phyloP scores from a whole-genome alignment of 2,113 vertebrate species.

The Muntiacus reevesi region DNA sequence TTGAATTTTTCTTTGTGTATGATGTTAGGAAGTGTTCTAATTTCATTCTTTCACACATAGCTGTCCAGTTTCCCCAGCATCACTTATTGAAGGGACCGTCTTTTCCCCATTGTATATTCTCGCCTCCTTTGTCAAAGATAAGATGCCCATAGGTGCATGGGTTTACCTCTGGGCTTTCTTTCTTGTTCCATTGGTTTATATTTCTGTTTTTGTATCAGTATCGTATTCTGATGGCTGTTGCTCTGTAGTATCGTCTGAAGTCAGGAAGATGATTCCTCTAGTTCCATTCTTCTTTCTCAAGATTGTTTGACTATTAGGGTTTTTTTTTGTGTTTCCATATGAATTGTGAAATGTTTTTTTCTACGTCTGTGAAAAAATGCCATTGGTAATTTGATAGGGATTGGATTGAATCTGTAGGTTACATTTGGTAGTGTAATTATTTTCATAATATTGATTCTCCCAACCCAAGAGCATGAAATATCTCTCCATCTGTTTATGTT shows the following conservation, averaged over 20 bases:
- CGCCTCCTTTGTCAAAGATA: background rate
- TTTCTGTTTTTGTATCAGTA: background rate
- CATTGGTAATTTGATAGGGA: background rate
- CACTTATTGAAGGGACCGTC: background rate
- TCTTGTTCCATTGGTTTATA: background rate
- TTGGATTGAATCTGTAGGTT: background rate
- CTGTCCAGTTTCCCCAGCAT: background rate
- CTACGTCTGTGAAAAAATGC: background rate
- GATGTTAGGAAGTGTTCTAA: background rate
- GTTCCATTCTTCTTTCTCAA: background rate
- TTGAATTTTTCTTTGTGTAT: background rate
- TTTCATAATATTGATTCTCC: background rate
- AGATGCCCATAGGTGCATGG: background rate
- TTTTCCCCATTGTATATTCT: background rate
- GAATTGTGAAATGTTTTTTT: background rate
- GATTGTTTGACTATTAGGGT: background rate
- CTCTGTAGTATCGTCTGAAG: background rate
- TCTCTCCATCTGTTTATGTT: background rate
- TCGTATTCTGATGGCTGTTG: background rate
- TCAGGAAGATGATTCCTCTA: background rate
- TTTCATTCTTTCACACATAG: background rate
- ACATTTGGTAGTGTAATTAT: background rate
- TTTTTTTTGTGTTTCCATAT: background rate
- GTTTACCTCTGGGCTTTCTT: background rate
- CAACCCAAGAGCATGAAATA: background rate